These are phyloP conservation scores for Acanthosepion esculentum DNA, from an alignment of 2,888 invertebrate species.

Conservation along the genomic window DNA sequence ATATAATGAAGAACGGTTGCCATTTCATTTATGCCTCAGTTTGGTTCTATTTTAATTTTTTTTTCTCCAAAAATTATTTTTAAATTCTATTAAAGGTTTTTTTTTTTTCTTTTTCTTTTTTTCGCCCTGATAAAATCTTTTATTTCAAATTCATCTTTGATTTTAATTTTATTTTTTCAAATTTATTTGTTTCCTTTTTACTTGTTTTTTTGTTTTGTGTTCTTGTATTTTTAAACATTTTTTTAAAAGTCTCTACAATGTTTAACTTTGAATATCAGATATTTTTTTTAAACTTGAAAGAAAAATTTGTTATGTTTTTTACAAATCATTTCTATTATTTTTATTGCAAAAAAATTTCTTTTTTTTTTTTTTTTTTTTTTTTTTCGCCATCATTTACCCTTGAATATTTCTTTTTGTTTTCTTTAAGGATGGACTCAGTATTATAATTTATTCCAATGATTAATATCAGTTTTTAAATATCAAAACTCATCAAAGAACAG, in stretches of 20 bases:
- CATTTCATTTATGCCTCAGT: background rate
- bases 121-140: background rate
- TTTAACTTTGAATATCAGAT: background rate
- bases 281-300: no score
- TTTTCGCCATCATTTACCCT: no score
- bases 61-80: background rate
- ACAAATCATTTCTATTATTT: no score
- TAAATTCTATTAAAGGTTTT: background rate
- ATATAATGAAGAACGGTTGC: background rate
- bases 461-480: no score
- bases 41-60: background rate
- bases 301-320: no score
- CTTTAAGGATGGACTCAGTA: no score
- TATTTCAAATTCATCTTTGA: constrained; percentile 11
- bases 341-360: no score
- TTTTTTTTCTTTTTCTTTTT: background rate
- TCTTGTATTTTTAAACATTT: background rate
- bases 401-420: no score
- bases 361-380: no score
- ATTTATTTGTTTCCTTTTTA: background rate
- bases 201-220: background rate
- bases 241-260: background rate
- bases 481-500: no score
- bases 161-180: background rate
- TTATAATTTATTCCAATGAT: no score